Conservation (phyloP, 2,797 vertebrate species). For the Pseudomugil gertrudae region DNA sequence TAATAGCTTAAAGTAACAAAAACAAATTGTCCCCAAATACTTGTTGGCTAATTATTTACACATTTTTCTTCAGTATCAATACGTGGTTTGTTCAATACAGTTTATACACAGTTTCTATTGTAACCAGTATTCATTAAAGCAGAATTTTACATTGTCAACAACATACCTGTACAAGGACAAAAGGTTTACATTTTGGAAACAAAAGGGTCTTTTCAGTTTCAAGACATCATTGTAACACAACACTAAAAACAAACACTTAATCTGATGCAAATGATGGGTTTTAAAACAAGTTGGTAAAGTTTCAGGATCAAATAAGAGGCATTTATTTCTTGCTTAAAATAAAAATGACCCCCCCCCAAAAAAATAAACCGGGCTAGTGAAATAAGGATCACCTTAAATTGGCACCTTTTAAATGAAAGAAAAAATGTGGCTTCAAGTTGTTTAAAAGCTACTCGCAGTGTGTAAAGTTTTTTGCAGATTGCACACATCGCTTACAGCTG, state of each 20-base stretch:
- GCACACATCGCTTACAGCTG: background rate
- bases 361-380: conserved; percentile 8
- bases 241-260: conserved; percentile 26
- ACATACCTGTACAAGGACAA: conserved; percentile 75
- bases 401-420: background rate
- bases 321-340: background rate
- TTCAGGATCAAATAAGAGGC: background rate
- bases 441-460: background rate
- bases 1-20: background rate
- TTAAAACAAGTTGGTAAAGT: background rate
- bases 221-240: conserved; percentile 40
- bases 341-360: background rate
- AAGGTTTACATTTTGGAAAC: conserved; percentile 27
- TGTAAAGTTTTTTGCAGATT: background rate
- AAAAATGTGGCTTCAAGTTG: background rate
- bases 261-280: conserved; percentile 16
- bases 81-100: conserved; percentile 77
- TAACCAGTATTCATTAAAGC: conserved; percentile 81
- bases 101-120: conserved; percentile 86
- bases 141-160: conserved; percentile 81
- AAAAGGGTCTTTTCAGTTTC: conserved; percentile 39
- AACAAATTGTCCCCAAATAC: conserved; percentile 76
- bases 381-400: conserved; percentile 21
- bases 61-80: conserved; percentile 70
- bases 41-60: conserved; percentile 87